These are phyloP conservation scores for Parambassis ranga DNA, from an alignment of 2,797 vertebrate species.

Conservation along the genomic window DNA sequence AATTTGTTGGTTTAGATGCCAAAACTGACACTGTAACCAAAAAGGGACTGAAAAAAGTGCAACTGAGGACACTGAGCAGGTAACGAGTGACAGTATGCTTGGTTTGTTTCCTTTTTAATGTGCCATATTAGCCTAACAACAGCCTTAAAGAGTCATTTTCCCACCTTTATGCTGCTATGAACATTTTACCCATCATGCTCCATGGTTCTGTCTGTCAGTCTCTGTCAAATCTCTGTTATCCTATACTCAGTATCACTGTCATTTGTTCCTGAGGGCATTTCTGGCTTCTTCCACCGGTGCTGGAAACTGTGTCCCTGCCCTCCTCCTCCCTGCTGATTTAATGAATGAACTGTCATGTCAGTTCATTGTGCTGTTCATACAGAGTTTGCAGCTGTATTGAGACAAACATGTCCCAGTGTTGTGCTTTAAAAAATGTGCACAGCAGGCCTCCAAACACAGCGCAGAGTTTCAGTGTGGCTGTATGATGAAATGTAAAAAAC, in stretches of 20 bases:
- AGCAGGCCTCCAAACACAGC: neutral
- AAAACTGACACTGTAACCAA: neutral
- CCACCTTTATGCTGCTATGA: neutral
- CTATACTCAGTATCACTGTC: conserved; percentile 25
- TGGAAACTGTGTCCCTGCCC: conserved; percentile 8
- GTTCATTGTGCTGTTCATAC: neutral
- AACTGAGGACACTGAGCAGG: neutral
- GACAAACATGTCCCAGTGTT: neutral
- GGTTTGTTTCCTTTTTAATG: neutral
- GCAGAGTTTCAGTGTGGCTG: neutral
- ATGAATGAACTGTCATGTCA: conserved; percentile 19
- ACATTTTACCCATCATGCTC: conserved; percentile 20
- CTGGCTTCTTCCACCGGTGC: conserved; percentile 2
- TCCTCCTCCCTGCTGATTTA: conserved; percentile 12
- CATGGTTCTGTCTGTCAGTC: conserved; percentile 26
- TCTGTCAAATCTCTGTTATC: conserved; percentile 28
- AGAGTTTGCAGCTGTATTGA: neutral
- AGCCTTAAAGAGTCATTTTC: neutral
- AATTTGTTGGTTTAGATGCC: conserved; percentile 9
- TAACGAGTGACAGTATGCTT: neutral
- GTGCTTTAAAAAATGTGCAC: neutral
- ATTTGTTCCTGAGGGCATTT: conserved; percentile 29
- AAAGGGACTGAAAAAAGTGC: neutral
- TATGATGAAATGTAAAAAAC: too few species aligned
- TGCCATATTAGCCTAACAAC: neutral